Evolutionary conservation across 2,888 invertebrate genomes (phyloP).

Genomic region (Oegoconia quadripuncta): DNA sequence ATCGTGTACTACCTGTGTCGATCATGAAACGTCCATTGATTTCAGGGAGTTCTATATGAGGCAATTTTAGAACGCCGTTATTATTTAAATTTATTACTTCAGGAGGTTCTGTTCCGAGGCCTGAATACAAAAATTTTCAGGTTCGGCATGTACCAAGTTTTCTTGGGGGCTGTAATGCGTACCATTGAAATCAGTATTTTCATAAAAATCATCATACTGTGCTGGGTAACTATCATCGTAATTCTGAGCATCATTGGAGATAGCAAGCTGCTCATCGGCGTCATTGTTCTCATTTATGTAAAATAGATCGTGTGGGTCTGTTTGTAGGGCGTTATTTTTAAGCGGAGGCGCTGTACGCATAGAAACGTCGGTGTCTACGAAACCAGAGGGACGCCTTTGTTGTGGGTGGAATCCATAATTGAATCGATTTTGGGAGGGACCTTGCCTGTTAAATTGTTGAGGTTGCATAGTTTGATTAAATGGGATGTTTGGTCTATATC

Average conservation of each 20-base stretch:
- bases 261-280: constrained; percentile 71
- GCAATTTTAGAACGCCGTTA: constrained; percentile 5
- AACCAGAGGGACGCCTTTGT: neutral
- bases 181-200: no score
- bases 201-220: no score
- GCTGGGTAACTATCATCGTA: no score
- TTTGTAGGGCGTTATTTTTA: no score
- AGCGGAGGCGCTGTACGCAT: constrained; percentile 1
- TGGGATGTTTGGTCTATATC: constrained; percentile 1
- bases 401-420: neutral
- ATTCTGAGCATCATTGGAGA: no score
- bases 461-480: neutral
- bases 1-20: constrained; percentile 20
- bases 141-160: no score
- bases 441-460: no score
- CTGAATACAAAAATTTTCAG: constrained; percentile 4
- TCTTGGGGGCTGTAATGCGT: no score
- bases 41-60: constrained; percentile 18
- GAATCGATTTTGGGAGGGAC: no score
- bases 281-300: neutral
- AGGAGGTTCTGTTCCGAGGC: constrained; percentile 2
- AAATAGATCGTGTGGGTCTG: neutral
- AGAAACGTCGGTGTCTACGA: neutral
- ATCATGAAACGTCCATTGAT: constrained; percentile 16
- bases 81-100: constrained; percentile 7